Evolutionary conservation across 1,140 invertebrate species (phyloP).

Genomic region (Drosophila hydei): DNA sequence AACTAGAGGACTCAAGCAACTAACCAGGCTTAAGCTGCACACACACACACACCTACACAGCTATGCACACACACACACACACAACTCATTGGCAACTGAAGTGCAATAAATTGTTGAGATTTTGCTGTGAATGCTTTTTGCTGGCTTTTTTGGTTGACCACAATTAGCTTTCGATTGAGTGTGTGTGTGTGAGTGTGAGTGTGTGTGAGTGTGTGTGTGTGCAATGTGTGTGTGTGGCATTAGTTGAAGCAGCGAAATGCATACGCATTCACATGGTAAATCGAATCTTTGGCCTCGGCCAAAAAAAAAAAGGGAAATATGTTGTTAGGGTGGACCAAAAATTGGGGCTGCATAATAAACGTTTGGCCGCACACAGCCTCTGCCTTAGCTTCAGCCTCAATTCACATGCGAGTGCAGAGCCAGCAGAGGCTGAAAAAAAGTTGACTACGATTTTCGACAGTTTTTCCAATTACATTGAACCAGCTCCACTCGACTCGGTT

Average conservation of each 20-base stretch:
- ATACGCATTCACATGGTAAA: slow-evolving; percentile 26
- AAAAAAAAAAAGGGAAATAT: slow-evolving; percentile 12
- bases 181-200: not conserved
- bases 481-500: not conserved
- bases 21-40: not conserved
- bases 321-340: slow-evolving; percentile 11
- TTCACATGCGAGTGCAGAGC: not conserved
- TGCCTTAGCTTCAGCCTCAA: not conserved
- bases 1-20: no score
- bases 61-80: not conserved
- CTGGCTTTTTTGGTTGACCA: slow-evolving; percentile 17
- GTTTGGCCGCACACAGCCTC: not conserved
- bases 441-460: slow-evolving; percentile 21
- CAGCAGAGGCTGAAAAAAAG: slow-evolving; percentile 10
- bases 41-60: not conserved
- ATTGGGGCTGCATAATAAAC: slow-evolving; percentile 24
- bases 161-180: slow-evolving; percentile 21
- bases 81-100: slow-evolving; percentile 25
- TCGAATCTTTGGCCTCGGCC: slow-evolving; percentile 20
- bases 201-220: not conserved
- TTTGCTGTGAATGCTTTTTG: slow-evolving; percentile 19
- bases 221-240: not conserved
- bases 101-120: slow-evolving; percentile 51
- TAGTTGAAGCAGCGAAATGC: not conserved
- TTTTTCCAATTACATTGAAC: slow-evolving; percentile 47